These are phyloP conservation scores for Phalacrocorax pelagicus DNA, from an alignment of 2,113 vertebrate species.

Conservation along the genomic window DNA sequence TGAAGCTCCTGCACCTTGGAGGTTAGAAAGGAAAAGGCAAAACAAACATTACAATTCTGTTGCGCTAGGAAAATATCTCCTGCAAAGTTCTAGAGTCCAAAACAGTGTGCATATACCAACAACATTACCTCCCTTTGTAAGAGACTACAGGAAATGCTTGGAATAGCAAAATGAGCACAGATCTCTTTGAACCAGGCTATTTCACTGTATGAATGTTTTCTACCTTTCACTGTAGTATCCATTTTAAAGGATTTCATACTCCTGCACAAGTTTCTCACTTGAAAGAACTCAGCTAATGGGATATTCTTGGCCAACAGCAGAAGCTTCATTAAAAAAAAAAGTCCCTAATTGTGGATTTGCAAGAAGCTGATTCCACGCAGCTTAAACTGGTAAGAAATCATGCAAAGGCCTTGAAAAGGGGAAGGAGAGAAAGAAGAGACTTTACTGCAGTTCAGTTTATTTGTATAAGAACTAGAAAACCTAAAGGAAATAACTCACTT, in stretches of 20 bases:
- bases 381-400: background rate
- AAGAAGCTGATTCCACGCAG: background rate
- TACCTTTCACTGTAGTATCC: background rate
- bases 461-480: background rate
- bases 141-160: background rate
- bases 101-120: background rate
- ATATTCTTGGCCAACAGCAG: background rate
- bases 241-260: background rate
- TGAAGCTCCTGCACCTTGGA: constrained; percentile 95
- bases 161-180: background rate
- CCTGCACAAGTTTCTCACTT: background rate
- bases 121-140: background rate
- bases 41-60: background rate
- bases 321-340: background rate
- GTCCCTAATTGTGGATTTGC: background rate
- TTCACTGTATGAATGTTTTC: background rate
- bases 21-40: background rate
- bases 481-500: background rate
- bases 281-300: background rate
- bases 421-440: background rate
- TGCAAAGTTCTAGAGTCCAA: background rate
- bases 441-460: background rate
- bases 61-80: background rate
- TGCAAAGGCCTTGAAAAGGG: background rate
- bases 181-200: background rate